Conservation (phyloP, 2,888 invertebrate species). For the Eudasyphora cyanicolor region DNA sequence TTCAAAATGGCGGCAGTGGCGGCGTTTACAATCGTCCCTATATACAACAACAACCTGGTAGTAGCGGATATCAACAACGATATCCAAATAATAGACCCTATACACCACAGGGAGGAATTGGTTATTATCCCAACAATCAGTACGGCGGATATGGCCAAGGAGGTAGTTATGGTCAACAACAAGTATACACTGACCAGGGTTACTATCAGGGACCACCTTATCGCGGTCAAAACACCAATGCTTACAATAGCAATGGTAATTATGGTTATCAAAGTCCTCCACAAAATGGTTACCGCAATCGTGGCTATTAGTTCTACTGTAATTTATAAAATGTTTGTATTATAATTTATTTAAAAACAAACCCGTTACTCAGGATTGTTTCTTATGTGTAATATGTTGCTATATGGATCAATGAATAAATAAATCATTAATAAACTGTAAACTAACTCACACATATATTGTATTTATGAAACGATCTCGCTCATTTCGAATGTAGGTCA, state of each 20-base stretch:
- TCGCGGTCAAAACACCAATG: not conserved
- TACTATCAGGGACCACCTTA: slow-evolving; percentile 54
- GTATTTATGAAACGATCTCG: no score
- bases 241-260: slow-evolving; percentile 37
- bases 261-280: not conserved
- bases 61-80: not conserved
- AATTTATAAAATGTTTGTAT: no score
- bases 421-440: no score
- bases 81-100: slow-evolving; percentile 7
- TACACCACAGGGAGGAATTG: not conserved
- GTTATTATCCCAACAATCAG: slow-evolving; percentile 14
- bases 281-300: slow-evolving; percentile 41
- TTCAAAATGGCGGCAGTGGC: slow-evolving; percentile 26
- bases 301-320: not conserved
- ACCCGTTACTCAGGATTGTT: no score
- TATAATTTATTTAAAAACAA: no score
- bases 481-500: no score
- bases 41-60: not conserved
- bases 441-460: no score
- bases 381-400: no score
- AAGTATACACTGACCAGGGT: slow-evolving; percentile 42
- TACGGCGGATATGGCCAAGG: not conserved
- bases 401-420: no score
- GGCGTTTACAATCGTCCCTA: slow-evolving; percentile 32
- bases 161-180: not conserved